Conservation (phyloP, 37 sponge, comb jelly and placozoan genomes). For the Spongilla lacustris region DNA sequence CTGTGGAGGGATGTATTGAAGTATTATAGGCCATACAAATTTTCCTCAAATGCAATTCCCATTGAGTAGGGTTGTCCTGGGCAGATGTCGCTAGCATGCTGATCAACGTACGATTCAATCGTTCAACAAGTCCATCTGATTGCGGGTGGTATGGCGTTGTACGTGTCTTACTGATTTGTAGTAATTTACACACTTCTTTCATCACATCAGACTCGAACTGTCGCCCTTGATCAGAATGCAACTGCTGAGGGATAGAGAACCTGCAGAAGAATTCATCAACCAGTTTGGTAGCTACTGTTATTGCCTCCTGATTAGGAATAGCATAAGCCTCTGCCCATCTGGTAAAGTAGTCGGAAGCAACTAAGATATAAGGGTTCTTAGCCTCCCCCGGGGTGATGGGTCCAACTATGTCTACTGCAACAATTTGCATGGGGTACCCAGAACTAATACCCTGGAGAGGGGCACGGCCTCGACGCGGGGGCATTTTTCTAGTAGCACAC, state of each 20-base stretch:
- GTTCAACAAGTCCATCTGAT: no score
- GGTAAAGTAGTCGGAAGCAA: conserved; percentile 27
- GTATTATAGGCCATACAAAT: conserved; percentile 36
- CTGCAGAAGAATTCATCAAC: background rate
- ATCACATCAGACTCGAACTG: no score
- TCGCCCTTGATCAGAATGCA: no score
- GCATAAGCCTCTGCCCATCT: conserved; percentile 40
- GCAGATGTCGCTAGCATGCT: no score
- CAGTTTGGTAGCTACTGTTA: conserved; percentile 12
- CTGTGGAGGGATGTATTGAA: conserved; percentile 14
- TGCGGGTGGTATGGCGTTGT: background rate
- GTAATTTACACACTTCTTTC: no score
- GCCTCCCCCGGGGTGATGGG: background rate
- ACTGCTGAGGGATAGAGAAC: no score
- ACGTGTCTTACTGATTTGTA: no score
- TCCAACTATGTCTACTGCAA: conserved; percentile 27
- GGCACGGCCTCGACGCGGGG: background rate
- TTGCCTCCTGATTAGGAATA: conserved; percentile 15
- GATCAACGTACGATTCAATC: no score
- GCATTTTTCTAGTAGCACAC: conserved; percentile 12
- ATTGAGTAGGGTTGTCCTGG: conserved; percentile 3
- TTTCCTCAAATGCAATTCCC: conserved; percentile 15
- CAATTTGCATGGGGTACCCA: conserved; percentile 25
- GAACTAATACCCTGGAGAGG: conserved; percentile 4
- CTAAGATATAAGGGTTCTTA: conserved; percentile 12